Evolutionary conservation across 2,888 invertebrate species (phyloP).

Genomic region (Epinotia demarniana): DNA sequence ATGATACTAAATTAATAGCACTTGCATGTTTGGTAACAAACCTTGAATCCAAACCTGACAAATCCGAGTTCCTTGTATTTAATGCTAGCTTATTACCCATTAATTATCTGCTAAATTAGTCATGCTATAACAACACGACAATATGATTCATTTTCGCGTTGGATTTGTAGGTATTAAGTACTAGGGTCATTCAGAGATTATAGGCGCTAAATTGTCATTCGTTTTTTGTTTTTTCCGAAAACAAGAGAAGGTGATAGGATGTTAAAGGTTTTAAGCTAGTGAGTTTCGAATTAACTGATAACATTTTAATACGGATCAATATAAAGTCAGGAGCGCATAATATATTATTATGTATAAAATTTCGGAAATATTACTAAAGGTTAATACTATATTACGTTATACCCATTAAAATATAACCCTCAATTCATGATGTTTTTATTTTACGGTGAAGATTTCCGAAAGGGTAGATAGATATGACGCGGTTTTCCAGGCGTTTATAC

Average conservation of each 20-base stretch:
- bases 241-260: not conserved
- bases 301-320: too few species aligned
- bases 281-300: too few species aligned
- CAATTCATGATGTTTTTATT: too few species aligned
- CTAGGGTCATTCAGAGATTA: not conserved
- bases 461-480: too few species aligned
- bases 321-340: too few species aligned
- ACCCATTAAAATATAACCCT: too few species aligned
- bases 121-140: slow-evolving; percentile 30
- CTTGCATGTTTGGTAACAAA: slow-evolving; percentile 33
- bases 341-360: too few species aligned
- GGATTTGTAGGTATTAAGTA: not conserved
- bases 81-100: slow-evolving; percentile 39
- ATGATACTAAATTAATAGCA: slow-evolving; percentile 35
- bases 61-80: slow-evolving; percentile 42
- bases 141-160: slow-evolving; percentile 34
- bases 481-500: too few species aligned
- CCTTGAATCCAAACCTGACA: slow-evolving; percentile 37
- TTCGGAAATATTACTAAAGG: too few species aligned
- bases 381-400: too few species aligned
- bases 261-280: too few species aligned
- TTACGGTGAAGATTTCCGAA: too few species aligned
- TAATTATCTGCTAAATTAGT: slow-evolving; percentile 40
- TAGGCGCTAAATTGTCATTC: not conserved
- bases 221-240: not conserved